Base-by-base conservation (phyloP, 1,140 invertebrate genomes). In the Atta texana region DNA sequence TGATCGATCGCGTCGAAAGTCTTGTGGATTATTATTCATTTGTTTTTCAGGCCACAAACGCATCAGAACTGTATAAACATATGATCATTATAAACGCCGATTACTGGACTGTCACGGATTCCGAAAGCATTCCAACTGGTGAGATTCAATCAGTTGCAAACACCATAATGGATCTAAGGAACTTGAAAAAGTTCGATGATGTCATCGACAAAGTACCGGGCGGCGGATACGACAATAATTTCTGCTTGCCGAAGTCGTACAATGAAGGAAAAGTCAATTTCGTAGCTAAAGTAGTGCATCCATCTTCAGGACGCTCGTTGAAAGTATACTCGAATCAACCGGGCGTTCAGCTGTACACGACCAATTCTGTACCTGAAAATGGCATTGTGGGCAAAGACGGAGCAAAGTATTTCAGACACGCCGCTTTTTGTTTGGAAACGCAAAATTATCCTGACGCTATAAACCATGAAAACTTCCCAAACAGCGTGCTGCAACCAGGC, bases 361-460 rank as follows among this genome's bases (percentile, higher is more conserved):
- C 96, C 0, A 98, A 98, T 93, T 97, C 96, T 92, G 94, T 99
- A 91, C 21, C 10, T 16, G 66, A 78, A 0, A 76, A 72, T 6
- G 95, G 95, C 92, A 92, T 97, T 16, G 74, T 92, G 24, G 98
- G 98, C 4, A 98, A 99, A 95, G 94, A 95, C 1, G 97, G 96
- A 14, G 95, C 94, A 0, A 92, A 93, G 0, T 99, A 99, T 92
- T 96, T 96, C 16, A 97, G 97, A 88, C 98, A 99, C 89, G 97
- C 97, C 0, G 98, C 97, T 1, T 97, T 99, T 87, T 99, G 98
- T 92, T 95, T 99, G 53, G 98, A 99, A 94, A 98, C 98, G 0
- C 98, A 99, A 94, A 98, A 98, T 91, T 99, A 97, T 96, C 98
- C 98, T 0, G 97, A 99, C 95, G 97, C 98, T 14, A 95, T 99